Conservation (phyloP, 2,888 invertebrate species). For the Malthinus flaveolus region DNA sequence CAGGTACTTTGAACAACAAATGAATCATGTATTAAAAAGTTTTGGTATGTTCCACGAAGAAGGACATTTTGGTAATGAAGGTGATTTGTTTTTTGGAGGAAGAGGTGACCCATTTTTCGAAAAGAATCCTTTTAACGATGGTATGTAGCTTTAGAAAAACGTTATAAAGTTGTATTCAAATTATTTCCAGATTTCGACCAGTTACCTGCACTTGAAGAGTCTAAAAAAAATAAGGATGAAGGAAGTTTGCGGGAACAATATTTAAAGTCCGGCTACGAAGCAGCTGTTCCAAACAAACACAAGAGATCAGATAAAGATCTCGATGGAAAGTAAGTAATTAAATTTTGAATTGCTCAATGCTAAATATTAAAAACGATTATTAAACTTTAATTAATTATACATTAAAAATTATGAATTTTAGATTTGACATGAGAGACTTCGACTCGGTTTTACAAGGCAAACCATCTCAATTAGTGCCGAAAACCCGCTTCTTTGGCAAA, state of each 20-base stretch:
- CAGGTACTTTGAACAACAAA: slow-evolving; percentile 63
- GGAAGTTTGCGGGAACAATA: slow-evolving; percentile 57
- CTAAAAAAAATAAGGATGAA: not conserved
- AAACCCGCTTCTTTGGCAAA: slow-evolving; percentile 55
- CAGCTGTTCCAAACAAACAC: slow-evolving; percentile 35
- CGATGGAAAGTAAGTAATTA: slow-evolving; percentile 59
- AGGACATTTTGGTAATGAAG: slow-evolving; percentile 22
- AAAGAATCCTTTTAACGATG: slow-evolving; percentile 2
- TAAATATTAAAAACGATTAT: no score
- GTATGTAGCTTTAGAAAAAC: slow-evolving; percentile 22
- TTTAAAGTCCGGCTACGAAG: slow-evolving; percentile 58
- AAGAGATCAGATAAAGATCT: slow-evolving; percentile 56
- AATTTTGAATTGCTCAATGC: no score
- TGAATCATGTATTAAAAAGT: slow-evolving; percentile 60
- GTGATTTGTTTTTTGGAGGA: slow-evolving; percentile 4
- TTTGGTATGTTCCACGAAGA: slow-evolving; percentile 46
- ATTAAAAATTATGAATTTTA: slow-evolving; percentile 24
- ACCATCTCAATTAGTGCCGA: slow-evolving; percentile 35
- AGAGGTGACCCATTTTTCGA: slow-evolving; percentile 11
- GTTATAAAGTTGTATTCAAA: slow-evolving; percentile 6
- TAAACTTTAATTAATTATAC: no score
- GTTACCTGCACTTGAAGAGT: slow-evolving; percentile 14
- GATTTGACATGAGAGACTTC: slow-evolving; percentile 40
- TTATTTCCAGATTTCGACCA: slow-evolving; percentile 16
- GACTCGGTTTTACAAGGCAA: slow-evolving; percentile 35